Evolutionary conservation across 2,113 vertebrate species (phyloP).

Genomic region (Corythaeola cristata): DNA sequence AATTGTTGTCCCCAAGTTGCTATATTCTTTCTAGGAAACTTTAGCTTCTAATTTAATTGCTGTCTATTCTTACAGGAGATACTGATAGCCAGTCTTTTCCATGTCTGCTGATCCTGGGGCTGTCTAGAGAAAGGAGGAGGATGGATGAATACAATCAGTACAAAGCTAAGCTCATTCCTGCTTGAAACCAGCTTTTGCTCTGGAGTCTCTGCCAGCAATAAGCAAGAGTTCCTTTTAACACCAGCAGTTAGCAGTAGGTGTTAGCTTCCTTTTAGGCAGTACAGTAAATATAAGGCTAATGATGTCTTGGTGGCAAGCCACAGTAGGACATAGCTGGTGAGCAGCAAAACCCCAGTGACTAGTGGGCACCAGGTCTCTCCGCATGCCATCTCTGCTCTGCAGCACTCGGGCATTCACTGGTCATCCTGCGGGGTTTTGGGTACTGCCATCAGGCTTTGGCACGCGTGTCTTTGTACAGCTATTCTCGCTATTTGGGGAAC

Average conservation of each 20-base stretch:
- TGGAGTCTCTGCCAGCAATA: not conserved
- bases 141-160: not conserved
- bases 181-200: not conserved
- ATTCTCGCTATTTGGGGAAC: not conserved
- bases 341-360: not conserved
- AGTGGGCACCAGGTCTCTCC: too few species aligned
- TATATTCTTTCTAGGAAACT: not conserved
- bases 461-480: accelerated
- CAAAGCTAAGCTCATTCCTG: not conserved
- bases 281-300: not conserved
- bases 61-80: not conserved
- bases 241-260: too few species aligned
- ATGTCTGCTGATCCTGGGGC: not conserved
- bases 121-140: not conserved
- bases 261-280: not conserved
- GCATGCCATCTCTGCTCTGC: accelerated
- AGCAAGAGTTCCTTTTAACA: not conserved
- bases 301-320: not conserved
- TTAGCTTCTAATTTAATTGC: not conserved
- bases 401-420: accelerated
- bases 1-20: not conserved
- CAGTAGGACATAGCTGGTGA: not conserved
- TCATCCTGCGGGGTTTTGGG: accelerated
- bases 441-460: not conserved
- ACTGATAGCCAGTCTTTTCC: not conserved